phyloP scores from a whole-genome alignment of 2,888 invertebrate genomes.

The Nyleta sp. region DNA sequence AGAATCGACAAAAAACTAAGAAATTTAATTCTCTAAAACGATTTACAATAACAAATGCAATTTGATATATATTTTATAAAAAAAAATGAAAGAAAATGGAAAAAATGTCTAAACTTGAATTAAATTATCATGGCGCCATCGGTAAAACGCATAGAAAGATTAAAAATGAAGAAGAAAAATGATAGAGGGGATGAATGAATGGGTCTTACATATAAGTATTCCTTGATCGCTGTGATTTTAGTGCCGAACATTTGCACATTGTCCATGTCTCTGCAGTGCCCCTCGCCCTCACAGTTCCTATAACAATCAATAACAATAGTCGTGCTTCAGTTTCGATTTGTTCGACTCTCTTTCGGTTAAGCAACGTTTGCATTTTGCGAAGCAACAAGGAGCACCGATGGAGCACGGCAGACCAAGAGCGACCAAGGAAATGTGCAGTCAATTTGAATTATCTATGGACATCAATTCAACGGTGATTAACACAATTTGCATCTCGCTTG shows the following conservation, averaged over 20 bases:
- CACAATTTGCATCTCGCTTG: not conserved
- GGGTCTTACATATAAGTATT: constrained; percentile 82
- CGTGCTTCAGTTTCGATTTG: constrained; percentile 76
- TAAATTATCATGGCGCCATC: too few species aligned
- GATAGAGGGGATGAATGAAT: constrained; percentile 65
- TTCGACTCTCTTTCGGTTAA: constrained; percentile 49
- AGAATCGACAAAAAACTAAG: too few species aligned
- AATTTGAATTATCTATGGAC: constrained; percentile 34
- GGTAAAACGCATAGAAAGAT: too few species aligned
- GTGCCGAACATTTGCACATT: constrained; percentile 82
- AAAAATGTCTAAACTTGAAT: too few species aligned
- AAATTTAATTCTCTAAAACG: too few species aligned
- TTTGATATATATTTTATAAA: too few species aligned
- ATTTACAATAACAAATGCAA: too few species aligned
- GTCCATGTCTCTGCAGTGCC: constrained; percentile 81
- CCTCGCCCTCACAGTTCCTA: constrained; percentile 80
- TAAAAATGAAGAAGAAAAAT: constrained; percentile 33
- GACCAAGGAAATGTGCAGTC: constrained; percentile 78
- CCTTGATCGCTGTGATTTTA: constrained; percentile 82
- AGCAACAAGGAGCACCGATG: constrained; percentile 73
- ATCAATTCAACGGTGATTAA: constrained; percentile 16
- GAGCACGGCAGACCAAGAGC: constrained; percentile 74
- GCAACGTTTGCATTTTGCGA: constrained; percentile 49
- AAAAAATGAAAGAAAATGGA: too few species aligned
- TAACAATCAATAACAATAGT: constrained; percentile 80